phyloP scores from a whole-genome alignment of 2,888 invertebrate species.

The Morinoia aosen region DNA sequence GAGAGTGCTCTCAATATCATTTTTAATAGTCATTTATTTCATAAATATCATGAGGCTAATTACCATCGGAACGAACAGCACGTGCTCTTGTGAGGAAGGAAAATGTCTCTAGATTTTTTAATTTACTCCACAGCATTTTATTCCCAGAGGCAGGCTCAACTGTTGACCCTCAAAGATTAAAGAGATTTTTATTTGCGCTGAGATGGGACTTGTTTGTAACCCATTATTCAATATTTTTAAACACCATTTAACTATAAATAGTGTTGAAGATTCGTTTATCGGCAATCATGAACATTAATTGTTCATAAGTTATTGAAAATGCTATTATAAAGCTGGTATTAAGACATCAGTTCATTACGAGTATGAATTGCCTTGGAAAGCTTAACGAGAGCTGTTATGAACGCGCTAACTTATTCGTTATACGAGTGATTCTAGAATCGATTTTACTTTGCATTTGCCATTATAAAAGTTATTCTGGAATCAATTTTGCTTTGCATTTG shows the following conservation, averaged over 20 bases:
- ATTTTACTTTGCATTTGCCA: no score
- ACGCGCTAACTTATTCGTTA: no score
- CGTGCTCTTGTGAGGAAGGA: not conserved
- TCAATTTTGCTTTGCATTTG: no score
- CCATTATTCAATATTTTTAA: not conserved
- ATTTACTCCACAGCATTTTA: not conserved
- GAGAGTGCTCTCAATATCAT: not conserved
- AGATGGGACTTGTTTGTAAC: not conserved
- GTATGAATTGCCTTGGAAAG: no score
- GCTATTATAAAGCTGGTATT: no score
- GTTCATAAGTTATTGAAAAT: not conserved
- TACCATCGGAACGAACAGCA: not conserved
- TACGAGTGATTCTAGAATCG: no score
- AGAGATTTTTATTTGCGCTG: not conserved
- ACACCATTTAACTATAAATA: not conserved
- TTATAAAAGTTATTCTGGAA: no score
- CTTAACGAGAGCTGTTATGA: not conserved
- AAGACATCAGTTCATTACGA: no score
- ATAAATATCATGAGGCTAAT: not conserved
- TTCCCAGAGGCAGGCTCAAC: not conserved
- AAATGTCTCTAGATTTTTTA: not conserved
- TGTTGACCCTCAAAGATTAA: not conserved
- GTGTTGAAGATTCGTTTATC: not conserved
- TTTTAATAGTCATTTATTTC: not conserved
- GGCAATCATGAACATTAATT: not conserved